A percentile compares a stretch with the other conserved stretches of the same genome.
phyloP scores from a whole-genome alignment of 2,797 vertebrate genomes.

The Acipenser transmontanus region DNA sequence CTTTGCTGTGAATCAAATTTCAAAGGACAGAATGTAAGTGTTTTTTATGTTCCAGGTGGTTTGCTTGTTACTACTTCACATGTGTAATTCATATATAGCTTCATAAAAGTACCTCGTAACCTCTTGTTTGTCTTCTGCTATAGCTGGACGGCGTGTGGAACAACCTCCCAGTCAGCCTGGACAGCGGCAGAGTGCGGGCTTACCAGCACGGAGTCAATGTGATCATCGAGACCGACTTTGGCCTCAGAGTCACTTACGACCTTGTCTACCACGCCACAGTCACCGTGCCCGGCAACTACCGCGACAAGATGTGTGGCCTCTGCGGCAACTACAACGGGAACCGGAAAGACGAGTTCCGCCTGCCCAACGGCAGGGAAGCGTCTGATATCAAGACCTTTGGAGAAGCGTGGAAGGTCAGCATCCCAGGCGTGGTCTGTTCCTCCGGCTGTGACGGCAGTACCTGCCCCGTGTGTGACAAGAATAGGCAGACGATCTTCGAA shows the following conservation, averaged over 20 bases:
- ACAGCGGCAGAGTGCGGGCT: constrained; percentile 37
- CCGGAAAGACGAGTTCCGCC: constrained; percentile 48
- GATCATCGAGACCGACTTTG: constrained; percentile 46
- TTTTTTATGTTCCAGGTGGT: neutral
- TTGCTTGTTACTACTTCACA: neutral
- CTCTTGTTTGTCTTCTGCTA: neutral
- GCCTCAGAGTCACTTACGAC: constrained; percentile 56
- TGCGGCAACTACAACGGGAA: constrained; percentile 59
- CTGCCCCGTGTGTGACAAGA: constrained; percentile 40
- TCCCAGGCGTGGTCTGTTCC: constrained; percentile 38
- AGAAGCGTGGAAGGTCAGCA: constrained; percentile 42
- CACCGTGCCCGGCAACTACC: constrained; percentile 52
- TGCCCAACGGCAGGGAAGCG: constrained; percentile 41
- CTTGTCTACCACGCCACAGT: constrained; percentile 46
- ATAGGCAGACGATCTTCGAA: constrained; percentile 39
- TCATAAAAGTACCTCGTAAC: neutral
- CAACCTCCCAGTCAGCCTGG: constrained; percentile 48
- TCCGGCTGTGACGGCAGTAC: constrained; percentile 42
- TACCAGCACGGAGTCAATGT: constrained; percentile 40
- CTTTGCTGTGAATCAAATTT: neutral
- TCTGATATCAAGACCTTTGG: constrained; percentile 46
- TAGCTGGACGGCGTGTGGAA: constrained; percentile 55
- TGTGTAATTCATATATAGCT: neutral
- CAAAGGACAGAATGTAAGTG: neutral
- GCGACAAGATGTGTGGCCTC: constrained; percentile 48